Percentiles rank a stretch among this genome's conserved stretches.
These are phyloP conservation scores for Cylindroiulus punctatus DNA, from an alignment of 2,888 invertebrate genomes.

Conservation along the genomic window DNA sequence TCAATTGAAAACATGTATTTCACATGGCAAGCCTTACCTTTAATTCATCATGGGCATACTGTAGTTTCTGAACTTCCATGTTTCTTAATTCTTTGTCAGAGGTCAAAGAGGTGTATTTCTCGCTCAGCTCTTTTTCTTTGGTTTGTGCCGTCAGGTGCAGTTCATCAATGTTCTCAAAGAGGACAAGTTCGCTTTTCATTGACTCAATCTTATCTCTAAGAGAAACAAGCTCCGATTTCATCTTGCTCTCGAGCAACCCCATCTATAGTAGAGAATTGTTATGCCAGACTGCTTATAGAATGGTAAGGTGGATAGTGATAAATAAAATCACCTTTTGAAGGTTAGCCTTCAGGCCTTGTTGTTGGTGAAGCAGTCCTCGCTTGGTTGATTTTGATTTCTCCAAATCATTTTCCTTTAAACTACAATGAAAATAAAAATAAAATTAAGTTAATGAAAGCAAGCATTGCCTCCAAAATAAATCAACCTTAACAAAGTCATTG, in stretches of 20 bases:
- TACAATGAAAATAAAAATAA: conserved; percentile 48
- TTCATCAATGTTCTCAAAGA: conserved; percentile 72
- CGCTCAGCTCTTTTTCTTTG: conserved; percentile 66
- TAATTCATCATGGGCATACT: background rate
- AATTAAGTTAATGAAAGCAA: too few relatives aligned
- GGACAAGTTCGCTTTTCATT: conserved; percentile 74
- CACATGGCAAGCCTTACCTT: background rate
- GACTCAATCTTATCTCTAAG: conserved; percentile 68
- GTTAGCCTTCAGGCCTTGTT: conserved; percentile 65
- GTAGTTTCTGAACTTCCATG: background rate
- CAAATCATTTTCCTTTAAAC: conserved; percentile 70
- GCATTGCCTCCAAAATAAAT: too few relatives aligned
- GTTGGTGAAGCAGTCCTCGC: conserved; percentile 73
- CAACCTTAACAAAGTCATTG: too few relatives aligned
- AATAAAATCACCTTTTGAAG: conserved; percentile 66
- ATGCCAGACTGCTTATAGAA: too few relatives aligned
- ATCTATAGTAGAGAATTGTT: conserved; percentile 67
- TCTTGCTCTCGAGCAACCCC: conserved; percentile 76
- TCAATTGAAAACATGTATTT: too few relatives aligned
- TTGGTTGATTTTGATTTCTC: conserved; percentile 74
- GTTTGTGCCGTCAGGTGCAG: conserved; percentile 62
- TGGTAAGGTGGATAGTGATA: too few relatives aligned
- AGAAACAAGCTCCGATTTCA: conserved; percentile 70
- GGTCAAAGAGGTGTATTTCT: background rate
- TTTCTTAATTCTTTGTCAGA: conserved; percentile 9